Evolutionary conservation across 2,797 vertebrate species (phyloP).

Genomic region (Enteromius treurensis): DNA sequence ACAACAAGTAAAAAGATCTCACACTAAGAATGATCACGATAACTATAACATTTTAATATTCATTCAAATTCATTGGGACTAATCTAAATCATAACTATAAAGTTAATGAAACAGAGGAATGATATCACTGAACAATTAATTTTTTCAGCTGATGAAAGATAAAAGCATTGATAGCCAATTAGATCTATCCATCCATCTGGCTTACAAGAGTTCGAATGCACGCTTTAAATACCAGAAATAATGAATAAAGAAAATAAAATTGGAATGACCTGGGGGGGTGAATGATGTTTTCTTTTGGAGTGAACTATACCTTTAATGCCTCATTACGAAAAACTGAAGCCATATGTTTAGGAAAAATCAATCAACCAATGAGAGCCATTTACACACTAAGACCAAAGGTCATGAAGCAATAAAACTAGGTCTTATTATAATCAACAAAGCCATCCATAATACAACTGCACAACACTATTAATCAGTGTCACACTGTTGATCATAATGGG

Average conservation of each 20-base stretch:
- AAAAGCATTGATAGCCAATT: background rate
- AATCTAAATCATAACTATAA: background rate
- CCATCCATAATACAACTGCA: background rate
- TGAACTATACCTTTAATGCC: background rate
- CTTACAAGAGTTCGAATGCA: background rate
- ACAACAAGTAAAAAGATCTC: background rate
- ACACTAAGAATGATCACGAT: background rate
- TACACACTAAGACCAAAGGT: background rate
- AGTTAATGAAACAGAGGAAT: background rate
- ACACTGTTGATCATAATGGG: background rate
- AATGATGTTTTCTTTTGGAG: background rate
- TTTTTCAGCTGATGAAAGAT: background rate
- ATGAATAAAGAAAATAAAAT: background rate
- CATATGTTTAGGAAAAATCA: constrained; percentile 1
- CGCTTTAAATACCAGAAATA: background rate
- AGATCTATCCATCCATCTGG: background rate
- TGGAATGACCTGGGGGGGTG: background rate
- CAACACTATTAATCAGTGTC: background rate
- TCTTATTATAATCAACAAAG: constrained; percentile 12
- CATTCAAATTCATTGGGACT: background rate
- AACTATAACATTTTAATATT: background rate
- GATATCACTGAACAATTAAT: background rate
- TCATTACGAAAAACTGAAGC: constrained; percentile 1
- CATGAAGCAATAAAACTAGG: background rate
- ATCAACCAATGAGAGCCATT: constrained; percentile 4